Evolutionary conservation across 2,797 vertebrate species (phyloP).

Genomic region (Hydrolagus colliei): DNA sequence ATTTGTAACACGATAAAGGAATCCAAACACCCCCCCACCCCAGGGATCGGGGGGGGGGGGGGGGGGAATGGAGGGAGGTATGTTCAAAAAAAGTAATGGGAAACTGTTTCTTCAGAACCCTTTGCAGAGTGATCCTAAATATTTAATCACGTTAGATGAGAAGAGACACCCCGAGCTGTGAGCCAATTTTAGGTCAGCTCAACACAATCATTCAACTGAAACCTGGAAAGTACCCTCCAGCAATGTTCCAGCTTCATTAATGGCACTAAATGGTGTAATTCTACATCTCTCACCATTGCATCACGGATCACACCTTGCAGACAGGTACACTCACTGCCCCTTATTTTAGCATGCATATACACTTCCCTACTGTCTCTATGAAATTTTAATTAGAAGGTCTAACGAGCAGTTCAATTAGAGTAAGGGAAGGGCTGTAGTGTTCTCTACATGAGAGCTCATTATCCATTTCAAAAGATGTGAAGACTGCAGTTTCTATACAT

Average conservation of each 20-base stretch:
- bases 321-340: neutral
- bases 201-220: neutral
- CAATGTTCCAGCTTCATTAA: neutral
- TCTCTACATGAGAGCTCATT: neutral
- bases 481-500: neutral
- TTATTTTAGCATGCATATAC: neutral
- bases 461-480: neutral
- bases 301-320: neutral
- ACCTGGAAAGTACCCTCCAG: neutral
- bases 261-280: neutral
- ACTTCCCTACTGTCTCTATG: neutral
- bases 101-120: neutral
- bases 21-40: too few relatives aligned
- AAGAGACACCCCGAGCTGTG: too few relatives aligned
- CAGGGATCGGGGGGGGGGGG: neutral
- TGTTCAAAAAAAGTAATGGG: neutral
- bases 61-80: neutral
- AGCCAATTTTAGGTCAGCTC: neutral
- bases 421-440: neutral
- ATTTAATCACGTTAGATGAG: neutral
- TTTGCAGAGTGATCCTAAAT: neutral
- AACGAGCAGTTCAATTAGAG: neutral
- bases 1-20: too few relatives aligned
- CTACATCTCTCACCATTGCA: neutral
- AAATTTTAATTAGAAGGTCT: neutral